Evolutionary conservation across 2,888 invertebrate genomes (phyloP).

Genomic region (Cheilosia scutellata): DNA sequence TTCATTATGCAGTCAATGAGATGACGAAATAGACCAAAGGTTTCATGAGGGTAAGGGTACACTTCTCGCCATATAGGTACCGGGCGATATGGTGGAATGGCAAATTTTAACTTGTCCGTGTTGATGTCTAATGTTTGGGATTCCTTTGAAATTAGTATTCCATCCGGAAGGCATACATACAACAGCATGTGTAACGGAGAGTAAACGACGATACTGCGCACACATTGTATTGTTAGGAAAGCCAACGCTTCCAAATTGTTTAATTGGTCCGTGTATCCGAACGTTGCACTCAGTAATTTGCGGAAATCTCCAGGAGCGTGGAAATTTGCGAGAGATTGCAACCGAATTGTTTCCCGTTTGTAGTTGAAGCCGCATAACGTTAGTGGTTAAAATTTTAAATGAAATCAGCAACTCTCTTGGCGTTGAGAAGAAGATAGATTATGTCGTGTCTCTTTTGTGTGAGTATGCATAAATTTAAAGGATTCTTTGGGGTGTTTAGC

Average conservation of each 20-base stretch:
- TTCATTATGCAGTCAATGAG: no score
- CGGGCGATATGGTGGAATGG: not conserved
- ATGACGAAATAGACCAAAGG: not conserved
- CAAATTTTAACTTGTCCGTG: not conserved
- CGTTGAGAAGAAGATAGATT: not conserved
- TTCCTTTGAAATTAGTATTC: constrained; percentile 24
- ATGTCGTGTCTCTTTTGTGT: not conserved
- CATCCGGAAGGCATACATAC: not conserved
- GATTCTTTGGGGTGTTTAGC: no score
- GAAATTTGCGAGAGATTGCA: constrained; percentile 1
- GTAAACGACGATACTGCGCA: not conserved
- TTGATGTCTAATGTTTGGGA: constrained; percentile 1
- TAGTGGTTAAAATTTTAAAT: constrained; percentile 26
- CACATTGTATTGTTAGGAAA: not conserved
- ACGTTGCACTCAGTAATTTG: constrained; percentile 3
- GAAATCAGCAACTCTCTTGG: not conserved
- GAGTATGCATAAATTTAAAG: not conserved
- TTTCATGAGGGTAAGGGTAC: no score
- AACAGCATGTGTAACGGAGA: not conserved
- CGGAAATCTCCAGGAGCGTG: not conserved
- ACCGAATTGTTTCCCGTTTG: constrained; percentile 26
- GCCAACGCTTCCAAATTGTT: constrained; percentile 12
- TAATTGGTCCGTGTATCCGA: constrained; percentile 42
- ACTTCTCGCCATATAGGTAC: no score
- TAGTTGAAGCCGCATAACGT: constrained; percentile 8